Conservation (phyloP, 2,888 invertebrate species). For the Eupithecia inturbata region DNA sequence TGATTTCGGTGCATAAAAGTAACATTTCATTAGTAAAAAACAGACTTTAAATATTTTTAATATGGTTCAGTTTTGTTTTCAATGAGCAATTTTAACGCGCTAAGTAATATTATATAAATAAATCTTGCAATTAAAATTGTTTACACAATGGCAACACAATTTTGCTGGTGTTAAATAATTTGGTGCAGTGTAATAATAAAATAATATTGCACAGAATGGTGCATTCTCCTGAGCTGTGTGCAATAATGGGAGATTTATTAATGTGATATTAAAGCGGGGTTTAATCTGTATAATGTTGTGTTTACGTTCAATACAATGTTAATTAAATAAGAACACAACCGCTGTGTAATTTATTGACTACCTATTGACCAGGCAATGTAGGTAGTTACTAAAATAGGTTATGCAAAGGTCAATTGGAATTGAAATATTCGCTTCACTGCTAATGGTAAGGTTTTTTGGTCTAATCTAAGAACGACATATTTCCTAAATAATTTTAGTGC, state of each 20-base stretch:
- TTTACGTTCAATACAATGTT: slow-evolving; percentile 5
- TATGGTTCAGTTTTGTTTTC: background rate
- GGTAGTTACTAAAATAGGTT: background rate
- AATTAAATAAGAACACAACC: slow-evolving; percentile 4
- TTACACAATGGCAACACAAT: slow-evolving; percentile 2
- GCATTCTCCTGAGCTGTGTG: slow-evolving; percentile 11
- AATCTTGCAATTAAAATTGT: slow-evolving; percentile 14
- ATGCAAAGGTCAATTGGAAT: background rate
- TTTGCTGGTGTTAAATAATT: slow-evolving; percentile 2
- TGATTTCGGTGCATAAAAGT: background rate
- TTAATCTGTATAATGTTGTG: slow-evolving; percentile 8
- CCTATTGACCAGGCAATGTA: background rate
- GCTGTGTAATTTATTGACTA: background rate
- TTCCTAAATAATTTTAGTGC: background rate
- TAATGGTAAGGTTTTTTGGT: background rate
- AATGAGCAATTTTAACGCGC: slow-evolving; percentile 19
- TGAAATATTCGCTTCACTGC: background rate
- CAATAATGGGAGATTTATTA: slow-evolving; percentile 25
- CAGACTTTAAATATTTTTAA: background rate
- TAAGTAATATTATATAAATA: background rate
- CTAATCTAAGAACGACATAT: background rate
- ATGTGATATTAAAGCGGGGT: background rate
- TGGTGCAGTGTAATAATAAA: slow-evolving; percentile 8
- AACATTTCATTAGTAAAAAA: background rate
- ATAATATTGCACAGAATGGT: slow-evolving; percentile 3